Evolutionary conservation across 2,797 vertebrate species (phyloP), one percentile per base, ranked within the genome.

Genomic region (Syngnathus acus): DNA sequence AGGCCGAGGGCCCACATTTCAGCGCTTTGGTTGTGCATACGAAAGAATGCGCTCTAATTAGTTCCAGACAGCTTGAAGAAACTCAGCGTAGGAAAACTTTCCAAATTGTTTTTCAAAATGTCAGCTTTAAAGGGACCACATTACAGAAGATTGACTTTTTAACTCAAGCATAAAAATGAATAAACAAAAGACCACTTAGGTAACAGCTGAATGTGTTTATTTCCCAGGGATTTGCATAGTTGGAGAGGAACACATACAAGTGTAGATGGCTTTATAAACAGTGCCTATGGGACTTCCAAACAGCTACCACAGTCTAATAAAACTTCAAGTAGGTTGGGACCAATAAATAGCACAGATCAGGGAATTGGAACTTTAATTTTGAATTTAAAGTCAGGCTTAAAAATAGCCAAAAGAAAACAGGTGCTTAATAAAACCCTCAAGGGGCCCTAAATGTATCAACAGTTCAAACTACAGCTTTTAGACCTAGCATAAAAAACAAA

Each of bases 181-280:
- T 32, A 26, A 21, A 6, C 14, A 21, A 67, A 54, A 65, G 48
- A 60, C 40, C 2, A 70, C 13, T 17, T 68, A 75, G n/a, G 72
- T 5, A 69, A 74, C 26, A 65, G 6, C n/a, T 71, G 19, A 78
- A 79, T 0, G 1, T 83, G 2, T 84, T 88, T 86, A 87, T 85
- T 87, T 83, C 77, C 69, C 73, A 78, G 39, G 32, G 72, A 21
- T 63, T 84, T 88, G 85, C 85, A 88, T 86, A 87, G 87, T 82
- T 81, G 26, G 45, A 60, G 65, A 75, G 3, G 37, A 69, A 60
- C 53, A 51, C 50, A 38, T 23, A 62, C 6, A 67, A 64, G 51
- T 19, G 63, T 66, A 40, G 1, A 81, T 80, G 78, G 78, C 78
- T 47, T 66, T 40, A 79, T 32, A 66, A 68, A 78, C 65, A 68